A percentile compares a stretch with the other conserved stretches of the same genome.
phyloP scores from a whole-genome alignment of 2,797 vertebrate species.

The Megalops cyprinoides region DNA sequence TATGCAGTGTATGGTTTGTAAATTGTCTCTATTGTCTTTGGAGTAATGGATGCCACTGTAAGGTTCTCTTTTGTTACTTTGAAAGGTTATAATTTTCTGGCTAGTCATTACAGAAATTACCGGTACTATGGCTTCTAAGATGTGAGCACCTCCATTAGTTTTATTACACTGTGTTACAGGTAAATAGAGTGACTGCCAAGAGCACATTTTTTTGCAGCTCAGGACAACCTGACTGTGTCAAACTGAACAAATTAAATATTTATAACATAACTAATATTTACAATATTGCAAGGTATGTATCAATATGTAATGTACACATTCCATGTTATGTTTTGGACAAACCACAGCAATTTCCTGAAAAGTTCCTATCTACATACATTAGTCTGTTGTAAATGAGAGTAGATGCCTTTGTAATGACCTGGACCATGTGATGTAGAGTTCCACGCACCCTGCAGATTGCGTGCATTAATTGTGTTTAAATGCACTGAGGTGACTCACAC shows the following conservation, averaged over 20 bases:
- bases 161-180: constrained; percentile 38
- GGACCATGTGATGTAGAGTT: constrained; percentile 53
- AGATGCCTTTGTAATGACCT: constrained; percentile 55
- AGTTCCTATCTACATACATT: not conserved
- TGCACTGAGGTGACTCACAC: constrained; percentile 59
- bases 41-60: not conserved
- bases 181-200: constrained; percentile 46
- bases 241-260: too few relatives aligned
- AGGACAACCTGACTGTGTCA: too few relatives aligned
- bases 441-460: constrained; percentile 31
- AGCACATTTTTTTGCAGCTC: constrained; percentile 36
- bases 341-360: not conserved
- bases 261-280: too few relatives aligned
- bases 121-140: constrained; percentile 7
- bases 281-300: too few relatives aligned
- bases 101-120: constrained; percentile 42
- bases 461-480: constrained; percentile 61
- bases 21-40: not conserved
- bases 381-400: constrained; percentile 37
- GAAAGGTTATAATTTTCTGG: not conserved
- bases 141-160: not conserved
- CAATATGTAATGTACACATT: too few relatives aligned
- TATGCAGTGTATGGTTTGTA: not conserved
- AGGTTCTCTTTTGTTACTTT: not conserved
- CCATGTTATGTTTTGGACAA: too few relatives aligned